A percentile compares a stretch with the other conserved stretches of the same genome.
Evolutionary conservation across 2,888 invertebrate genomes (phyloP).

Genomic region (Tetragnatha montana): DNA sequence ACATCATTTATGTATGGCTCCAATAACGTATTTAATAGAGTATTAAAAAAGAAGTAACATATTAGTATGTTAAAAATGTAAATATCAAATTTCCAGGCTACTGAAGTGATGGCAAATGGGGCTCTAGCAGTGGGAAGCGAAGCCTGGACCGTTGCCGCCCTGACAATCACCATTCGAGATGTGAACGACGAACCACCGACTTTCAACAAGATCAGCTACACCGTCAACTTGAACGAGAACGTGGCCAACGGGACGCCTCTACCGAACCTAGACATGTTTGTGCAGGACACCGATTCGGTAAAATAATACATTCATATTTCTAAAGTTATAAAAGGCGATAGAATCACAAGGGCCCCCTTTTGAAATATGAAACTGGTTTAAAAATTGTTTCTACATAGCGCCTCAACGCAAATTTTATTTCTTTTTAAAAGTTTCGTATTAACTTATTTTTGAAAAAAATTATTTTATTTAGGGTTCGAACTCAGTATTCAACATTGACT

Average conservation of each 20-base stretch:
- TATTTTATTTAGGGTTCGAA: constrained; percentile 83
- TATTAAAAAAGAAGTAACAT: background rate
- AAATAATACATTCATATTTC: constrained; percentile 74
- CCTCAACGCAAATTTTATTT: background rate
- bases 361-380: too few species aligned
- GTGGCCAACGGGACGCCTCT: constrained; percentile 87
- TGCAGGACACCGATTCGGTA: constrained; percentile 90
- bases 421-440: too few species aligned
- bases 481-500: constrained; percentile 86
- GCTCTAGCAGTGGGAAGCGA: constrained; percentile 82
- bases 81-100: constrained; percentile 79
- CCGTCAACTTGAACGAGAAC: constrained; percentile 88
- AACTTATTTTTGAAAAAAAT: too few species aligned
- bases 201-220: constrained; percentile 89
- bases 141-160: constrained; percentile 83
- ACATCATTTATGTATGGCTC: too few species aligned
- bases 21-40: background rate
- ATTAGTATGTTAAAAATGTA: background rate
- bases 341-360: too few species aligned
- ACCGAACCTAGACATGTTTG: constrained; percentile 89
- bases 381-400: too few species aligned
- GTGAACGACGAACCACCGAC: constrained; percentile 91
- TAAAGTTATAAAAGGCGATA: too few species aligned
- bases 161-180: constrained; percentile 89
- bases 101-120: constrained; percentile 84